A percentile compares a stretch with the other conserved stretches of the same genome.
These are phyloP conservation scores for Chorisops tibialis DNA, from an alignment of 2,888 invertebrate genomes.

Conservation along the genomic window DNA sequence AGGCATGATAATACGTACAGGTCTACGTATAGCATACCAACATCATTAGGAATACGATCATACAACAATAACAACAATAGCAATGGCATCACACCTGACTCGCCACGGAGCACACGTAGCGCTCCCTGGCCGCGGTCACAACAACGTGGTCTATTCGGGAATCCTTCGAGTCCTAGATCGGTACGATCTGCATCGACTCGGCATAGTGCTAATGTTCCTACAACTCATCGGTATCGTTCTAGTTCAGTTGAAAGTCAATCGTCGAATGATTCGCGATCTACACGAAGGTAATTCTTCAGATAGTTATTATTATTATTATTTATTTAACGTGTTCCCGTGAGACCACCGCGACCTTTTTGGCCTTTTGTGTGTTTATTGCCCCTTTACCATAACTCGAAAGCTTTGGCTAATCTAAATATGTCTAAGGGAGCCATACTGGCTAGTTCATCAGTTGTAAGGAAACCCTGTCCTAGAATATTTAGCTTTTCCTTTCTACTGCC, in stretches of 20 bases:
- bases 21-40: constrained; percentile 55
- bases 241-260: constrained; percentile 88
- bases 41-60: constrained; percentile 50
- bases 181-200: constrained; percentile 64
- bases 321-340: too few species aligned
- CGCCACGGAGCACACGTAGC: constrained; percentile 79
- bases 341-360: too few species aligned
- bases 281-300: constrained; percentile 67
- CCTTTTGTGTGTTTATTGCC: too few species aligned
- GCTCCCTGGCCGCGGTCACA: constrained; percentile 75
- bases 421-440: too few species aligned
- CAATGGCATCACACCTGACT: constrained; percentile 56
- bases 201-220: constrained; percentile 39
- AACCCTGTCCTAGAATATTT: too few species aligned
- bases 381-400: too few species aligned
- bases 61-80: constrained; percentile 44
- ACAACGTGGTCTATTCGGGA: constrained; percentile 71
- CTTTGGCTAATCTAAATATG: too few species aligned
- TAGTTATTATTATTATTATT: too few species aligned
- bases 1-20: constrained; percentile 40
- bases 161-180: constrained; percentile 76
- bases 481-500: too few species aligned
- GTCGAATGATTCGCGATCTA: constrained; percentile 78
- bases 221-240: constrained; percentile 60
- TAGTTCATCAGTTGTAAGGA: too few species aligned